Evolutionary conservation across 2,113 vertebrate genomes (phyloP).

Genomic region (Copsychus sechellarum): DNA sequence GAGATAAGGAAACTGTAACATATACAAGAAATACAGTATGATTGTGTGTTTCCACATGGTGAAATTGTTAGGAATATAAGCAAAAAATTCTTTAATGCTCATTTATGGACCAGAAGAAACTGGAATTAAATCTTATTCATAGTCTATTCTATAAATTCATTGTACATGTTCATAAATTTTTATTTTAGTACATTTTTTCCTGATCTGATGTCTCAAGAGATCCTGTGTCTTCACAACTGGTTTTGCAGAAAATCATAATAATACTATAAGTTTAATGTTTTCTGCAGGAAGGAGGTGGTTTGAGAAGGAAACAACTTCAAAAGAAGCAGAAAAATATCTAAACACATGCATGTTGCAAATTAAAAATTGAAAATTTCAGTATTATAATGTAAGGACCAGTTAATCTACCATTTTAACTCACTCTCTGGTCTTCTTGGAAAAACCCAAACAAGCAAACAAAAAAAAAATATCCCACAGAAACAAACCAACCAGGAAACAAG

Average conservation of each 20-base stretch:
- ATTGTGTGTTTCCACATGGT: not conserved
- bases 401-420: not conserved
- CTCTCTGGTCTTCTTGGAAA: not conserved
- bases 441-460: not conserved
- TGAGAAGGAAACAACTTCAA: not conserved
- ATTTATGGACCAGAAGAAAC: not conserved
- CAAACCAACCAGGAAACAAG: not conserved
- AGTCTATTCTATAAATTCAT: not conserved
- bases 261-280: not conserved
- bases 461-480: fast-evolving
- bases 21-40: not conserved
- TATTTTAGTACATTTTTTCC: not conserved
- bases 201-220: not conserved
- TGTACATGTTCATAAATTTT: not conserved
- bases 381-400: not conserved
- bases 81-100: not conserved
- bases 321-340: not conserved
- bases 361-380: not conserved
- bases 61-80: not conserved
- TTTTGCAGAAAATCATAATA: not conserved
- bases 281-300: not conserved
- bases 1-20: not conserved
- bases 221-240: not conserved
- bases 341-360: not conserved
- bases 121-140: not conserved